phyloP scores from a whole-genome alignment of 2,113 vertebrate species.

The Saiga tatarica region DNA sequence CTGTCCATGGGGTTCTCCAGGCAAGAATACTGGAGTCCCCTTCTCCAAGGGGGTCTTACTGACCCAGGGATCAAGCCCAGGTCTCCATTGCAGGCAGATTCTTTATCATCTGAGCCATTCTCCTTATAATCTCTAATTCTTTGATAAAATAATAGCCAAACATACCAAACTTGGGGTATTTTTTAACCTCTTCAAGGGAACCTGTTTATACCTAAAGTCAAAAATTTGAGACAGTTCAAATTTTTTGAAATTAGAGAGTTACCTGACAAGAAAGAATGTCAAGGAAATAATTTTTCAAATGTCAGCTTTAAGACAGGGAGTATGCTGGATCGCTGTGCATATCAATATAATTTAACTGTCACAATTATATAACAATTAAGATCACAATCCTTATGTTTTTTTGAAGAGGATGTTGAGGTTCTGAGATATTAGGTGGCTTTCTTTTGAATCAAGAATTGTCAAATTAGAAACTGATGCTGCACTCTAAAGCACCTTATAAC shows the following conservation, averaged over 20 bases:
- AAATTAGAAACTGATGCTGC: neutral
- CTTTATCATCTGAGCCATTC: neutral
- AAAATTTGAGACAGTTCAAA: neutral
- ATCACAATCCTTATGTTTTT: neutral
- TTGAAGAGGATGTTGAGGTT: neutral
- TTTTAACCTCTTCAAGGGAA: neutral
- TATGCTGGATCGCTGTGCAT: neutral
- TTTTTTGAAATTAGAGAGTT: constrained; percentile 19
- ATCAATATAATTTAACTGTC: neutral
- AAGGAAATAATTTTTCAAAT: neutral
- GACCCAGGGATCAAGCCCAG: neutral
- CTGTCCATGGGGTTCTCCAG: neutral
- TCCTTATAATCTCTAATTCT: neutral
- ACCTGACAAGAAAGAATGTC: neutral
- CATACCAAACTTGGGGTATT: neutral
- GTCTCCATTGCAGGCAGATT: neutral
- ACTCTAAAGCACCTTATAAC: neutral
- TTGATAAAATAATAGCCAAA: neutral
- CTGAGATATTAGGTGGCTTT: neutral
- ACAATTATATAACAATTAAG: neutral
- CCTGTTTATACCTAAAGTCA: neutral
- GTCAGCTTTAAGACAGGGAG: neutral
- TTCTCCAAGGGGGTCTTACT: neutral
- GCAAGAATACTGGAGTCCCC: neutral
- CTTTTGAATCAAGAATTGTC: neutral